A percentile compares a stretch with the other conserved stretches of the same genome.
Evolutionary conservation across 1,140 invertebrate species (phyloP).

Genomic region (Homalodisca vitripennis): DNA sequence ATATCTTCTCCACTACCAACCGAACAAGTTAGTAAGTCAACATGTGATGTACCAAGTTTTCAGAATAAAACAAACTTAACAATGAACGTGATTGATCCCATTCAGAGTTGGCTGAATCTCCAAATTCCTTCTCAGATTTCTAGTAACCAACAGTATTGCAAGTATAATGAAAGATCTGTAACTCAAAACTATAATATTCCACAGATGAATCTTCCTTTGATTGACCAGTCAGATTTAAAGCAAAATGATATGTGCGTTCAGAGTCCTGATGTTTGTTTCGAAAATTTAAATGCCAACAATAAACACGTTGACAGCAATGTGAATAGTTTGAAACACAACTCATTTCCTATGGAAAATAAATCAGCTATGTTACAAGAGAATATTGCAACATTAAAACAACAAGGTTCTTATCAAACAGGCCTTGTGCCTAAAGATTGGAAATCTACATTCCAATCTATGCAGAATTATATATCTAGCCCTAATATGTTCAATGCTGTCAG

Average conservation of each 20-base stretch:
- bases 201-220: neutral
- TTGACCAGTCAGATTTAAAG: constrained; percentile 32
- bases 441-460: constrained; percentile 17
- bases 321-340: neutral
- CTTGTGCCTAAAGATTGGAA: constrained; percentile 27
- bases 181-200: constrained; percentile 28
- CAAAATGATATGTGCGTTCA: constrained; percentile 29
- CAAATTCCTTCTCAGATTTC: constrained; percentile 10
- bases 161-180: constrained; percentile 12
- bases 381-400: neutral
- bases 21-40: constrained; percentile 7
- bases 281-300: constrained; percentile 11
- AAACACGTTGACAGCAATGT: neutral
- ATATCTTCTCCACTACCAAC: constrained; percentile 27
- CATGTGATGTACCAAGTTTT: constrained; percentile 20
- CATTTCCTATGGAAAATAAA: constrained; percentile 11
- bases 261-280: constrained; percentile 30
- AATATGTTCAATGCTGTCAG: constrained; percentile 21
- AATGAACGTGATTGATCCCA: constrained; percentile 29
- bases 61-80: constrained; percentile 21
- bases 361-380: neutral
- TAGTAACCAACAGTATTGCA: constrained; percentile 20
- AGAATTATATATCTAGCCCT: constrained; percentile 28
- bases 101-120: constrained; percentile 32
- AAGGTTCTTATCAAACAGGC: constrained; percentile 19